Conservation (phyloP, 1,140 invertebrate genomes). For the Ladona fulva region DNA sequence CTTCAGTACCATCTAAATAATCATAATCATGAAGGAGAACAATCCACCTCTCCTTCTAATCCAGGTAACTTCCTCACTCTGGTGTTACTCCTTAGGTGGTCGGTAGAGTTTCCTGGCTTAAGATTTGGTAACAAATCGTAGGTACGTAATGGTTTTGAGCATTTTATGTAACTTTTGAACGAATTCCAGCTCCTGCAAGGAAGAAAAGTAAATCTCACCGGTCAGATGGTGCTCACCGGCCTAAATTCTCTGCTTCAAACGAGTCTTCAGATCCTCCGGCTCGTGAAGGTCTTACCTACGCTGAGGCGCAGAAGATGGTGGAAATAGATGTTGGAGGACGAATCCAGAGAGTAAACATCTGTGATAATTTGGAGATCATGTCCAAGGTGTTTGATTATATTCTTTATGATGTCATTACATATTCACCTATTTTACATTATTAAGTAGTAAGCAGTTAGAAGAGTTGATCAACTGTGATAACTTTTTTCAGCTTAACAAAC, state of each 20-base stretch:
- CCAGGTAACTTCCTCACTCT: background rate
- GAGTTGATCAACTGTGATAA: too few species aligned
- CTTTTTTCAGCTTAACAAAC: too few species aligned
- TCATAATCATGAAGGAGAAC: constrained; percentile 59
- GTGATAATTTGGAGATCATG: constrained; percentile 49
- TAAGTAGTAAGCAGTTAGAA: too few species aligned
- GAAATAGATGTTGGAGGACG: constrained; percentile 71
- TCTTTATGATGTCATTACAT: too few species aligned
- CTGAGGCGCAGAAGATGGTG: constrained; percentile 70
- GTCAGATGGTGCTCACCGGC: background rate
- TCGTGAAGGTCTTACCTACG: constrained; percentile 58
- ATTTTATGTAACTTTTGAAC: background rate
- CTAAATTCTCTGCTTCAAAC: background rate
- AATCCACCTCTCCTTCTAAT: constrained; percentile 39
- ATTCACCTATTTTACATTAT: too few species aligned
- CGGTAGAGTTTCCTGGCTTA: constrained; percentile 18
- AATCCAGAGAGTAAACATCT: constrained; percentile 46
- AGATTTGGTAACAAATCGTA: too few species aligned
- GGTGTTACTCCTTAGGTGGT: background rate
- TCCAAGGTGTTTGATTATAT: constrained; percentile 43
- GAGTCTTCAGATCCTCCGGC: constrained; percentile 26
- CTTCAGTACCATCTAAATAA: constrained; percentile 78
- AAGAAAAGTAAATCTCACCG: constrained; percentile 25
- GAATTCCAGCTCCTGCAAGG: constrained; percentile 20
- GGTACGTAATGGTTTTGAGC: background rate